Percentiles rank a stretch among this genome's conserved stretches.
These are phyloP conservation scores for Cryptoprocta ferox DNA, from an alignment of 2,797 vertebrate species.

Conservation along the genomic window DNA sequence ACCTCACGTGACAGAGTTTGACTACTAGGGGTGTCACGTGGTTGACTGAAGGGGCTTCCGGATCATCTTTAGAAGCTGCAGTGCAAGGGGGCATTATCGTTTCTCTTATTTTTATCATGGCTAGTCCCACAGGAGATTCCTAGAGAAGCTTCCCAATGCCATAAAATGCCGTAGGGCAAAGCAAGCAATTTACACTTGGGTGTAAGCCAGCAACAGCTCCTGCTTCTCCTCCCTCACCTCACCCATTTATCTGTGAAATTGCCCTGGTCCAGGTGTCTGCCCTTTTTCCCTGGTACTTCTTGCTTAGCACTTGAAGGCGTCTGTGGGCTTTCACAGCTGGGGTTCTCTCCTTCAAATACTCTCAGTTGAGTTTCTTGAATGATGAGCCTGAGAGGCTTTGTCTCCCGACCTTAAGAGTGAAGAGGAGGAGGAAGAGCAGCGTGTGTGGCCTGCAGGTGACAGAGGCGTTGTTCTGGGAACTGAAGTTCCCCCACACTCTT, in stretches of 20 bases:
- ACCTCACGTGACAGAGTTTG: not conserved
- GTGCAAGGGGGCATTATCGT: not conserved
- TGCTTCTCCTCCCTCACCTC: not conserved
- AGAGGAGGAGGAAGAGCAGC: not conserved
- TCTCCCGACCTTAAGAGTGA: not conserved
- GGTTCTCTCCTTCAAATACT: conserved; percentile 69
- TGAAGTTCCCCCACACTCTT: not conserved
- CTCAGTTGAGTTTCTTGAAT: conserved; percentile 51
- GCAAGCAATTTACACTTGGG: conserved; percentile 30
- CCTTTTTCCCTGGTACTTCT: not conserved
- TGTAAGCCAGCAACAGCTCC: conserved; percentile 56
- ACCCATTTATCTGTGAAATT: not conserved
- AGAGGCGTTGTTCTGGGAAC: not conserved
- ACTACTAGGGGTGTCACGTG: not conserved
- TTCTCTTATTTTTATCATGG: conserved; percentile 21
- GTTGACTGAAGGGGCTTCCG: not conserved
- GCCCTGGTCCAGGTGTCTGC: not conserved
- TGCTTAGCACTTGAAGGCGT: conserved; percentile 41
- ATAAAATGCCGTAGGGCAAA: conserved; percentile 51
- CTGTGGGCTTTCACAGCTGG: conserved; percentile 46
- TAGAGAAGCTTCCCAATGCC: conserved; percentile 11
- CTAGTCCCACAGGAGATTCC: not conserved
- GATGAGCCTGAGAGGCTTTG: conserved; percentile 1
- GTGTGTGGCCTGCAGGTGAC: not conserved
- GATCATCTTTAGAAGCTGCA: not conserved